phyloP scores from a whole-genome alignment of 2,113 vertebrate species.

The Seriola dumerili region DNA sequence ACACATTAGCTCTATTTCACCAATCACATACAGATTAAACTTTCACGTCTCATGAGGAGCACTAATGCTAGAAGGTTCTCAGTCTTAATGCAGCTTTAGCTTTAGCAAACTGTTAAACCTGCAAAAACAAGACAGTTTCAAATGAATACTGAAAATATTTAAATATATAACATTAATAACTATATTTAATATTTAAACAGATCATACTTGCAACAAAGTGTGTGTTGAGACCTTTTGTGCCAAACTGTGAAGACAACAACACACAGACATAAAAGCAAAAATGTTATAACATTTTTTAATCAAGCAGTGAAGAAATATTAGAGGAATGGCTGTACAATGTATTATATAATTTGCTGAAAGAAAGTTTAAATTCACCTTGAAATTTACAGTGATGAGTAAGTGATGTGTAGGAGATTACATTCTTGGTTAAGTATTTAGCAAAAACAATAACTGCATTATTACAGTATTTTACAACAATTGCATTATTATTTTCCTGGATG shows the following conservation, averaged over 20 bases:
- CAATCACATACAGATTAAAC: neutral
- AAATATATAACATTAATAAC: neutral
- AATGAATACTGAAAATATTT: neutral
- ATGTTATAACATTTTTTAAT: constrained; percentile 11
- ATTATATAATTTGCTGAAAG: neutral
- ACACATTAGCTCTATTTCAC: neutral
- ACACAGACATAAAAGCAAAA: neutral
- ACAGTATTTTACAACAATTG: too few species aligned
- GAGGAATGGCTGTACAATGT: too few species aligned
- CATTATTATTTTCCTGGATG: neutral
- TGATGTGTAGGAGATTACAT: neutral
- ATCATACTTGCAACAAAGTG: neutral
- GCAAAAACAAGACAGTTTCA: too few species aligned
- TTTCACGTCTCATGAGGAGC: neutral
- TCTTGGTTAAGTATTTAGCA: neutral
- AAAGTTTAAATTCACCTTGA: neutral
- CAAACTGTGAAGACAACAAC: neutral
- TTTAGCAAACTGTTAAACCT: neutral
- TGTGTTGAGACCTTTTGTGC: neutral
- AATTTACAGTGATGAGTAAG: neutral
- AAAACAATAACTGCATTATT: neutral
- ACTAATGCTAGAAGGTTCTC: neutral
- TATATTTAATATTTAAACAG: neutral
- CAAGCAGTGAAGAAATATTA: neutral
- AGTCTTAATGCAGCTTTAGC: neutral